A percentile compares a stretch with the other conserved stretches of the same genome.
Evolutionary conservation across 2,888 invertebrate species (phyloP).

Genomic region (Stratiomys singularior): DNA sequence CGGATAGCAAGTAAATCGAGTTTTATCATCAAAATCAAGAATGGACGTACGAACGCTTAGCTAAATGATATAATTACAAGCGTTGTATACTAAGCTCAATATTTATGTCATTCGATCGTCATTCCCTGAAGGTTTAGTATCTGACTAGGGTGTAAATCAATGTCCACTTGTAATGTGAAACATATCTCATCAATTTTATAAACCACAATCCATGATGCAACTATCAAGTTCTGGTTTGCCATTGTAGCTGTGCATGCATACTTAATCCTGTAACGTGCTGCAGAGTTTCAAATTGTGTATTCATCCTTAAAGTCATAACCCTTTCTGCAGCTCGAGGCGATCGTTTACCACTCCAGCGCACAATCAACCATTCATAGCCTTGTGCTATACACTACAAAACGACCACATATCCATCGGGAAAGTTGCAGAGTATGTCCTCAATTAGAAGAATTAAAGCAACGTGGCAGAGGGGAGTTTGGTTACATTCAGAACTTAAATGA

Average conservation of each 20-base stretch:
- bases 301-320: constrained; percentile 18
- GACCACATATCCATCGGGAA: constrained; percentile 6
- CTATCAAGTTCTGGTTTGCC: constrained; percentile 34
- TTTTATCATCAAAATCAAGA: neutral
- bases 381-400: neutral
- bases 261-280: neutral
- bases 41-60: neutral
- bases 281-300: neutral
- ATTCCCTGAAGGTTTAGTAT: no score
- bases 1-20: neutral
- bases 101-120: neutral
- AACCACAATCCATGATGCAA: constrained; percentile 21
- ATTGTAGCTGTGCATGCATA: neutral
- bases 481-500: constrained; percentile 26
- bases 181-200: constrained; percentile 31
- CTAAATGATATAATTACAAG: constrained; percentile 3
- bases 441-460: constrained; percentile 40
- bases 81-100: neutral
- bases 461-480: neutral
- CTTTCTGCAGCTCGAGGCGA: neutral
- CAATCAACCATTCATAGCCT: neutral
- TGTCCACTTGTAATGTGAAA: constrained; percentile 17
- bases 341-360: neutral
- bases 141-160: constrained; percentile 26
- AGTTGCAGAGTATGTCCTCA: constrained; percentile 30